Base-by-base conservation (phyloP, 2,888 invertebrate species). In the Eudasyphora cyanicolor region DNA sequence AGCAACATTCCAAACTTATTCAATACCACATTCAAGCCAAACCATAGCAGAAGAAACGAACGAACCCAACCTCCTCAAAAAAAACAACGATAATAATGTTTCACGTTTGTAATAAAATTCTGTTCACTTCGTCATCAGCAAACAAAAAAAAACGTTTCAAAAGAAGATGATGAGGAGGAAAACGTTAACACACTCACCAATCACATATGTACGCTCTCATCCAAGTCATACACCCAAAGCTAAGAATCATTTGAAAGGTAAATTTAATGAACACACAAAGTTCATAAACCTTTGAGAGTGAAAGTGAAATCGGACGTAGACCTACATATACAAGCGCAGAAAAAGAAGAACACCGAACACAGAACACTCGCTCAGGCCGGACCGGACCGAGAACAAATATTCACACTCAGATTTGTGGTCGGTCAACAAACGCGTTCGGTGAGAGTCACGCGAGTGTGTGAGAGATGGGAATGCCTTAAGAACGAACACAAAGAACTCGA, bases 201-300 rank as follows among this genome's bases (percentile, higher is more conserved):
- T 10, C 10, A 35, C 35, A 35, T 5, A 5, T 35, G 5, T 7
- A 10, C 51, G 21, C 21, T 10, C 19, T 10, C 49, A 2, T 51
- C 3, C 51, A 14, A 57, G 57, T 2, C 21, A 27, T 27, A 57
- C 21, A 54, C 27, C 21, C 1, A 42, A 71, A 75, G 78, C 45
- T 75, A 81, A 81, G 62, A 77, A 84, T 57, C 80, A 78, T 84
- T 81, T 84, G 78, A 78, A 73, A 79, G 79, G 76, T 79, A 82
- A 84, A 85, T 73, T 62, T 78, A 90, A 89, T 90, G 89, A 89
- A 90, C 90, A 90, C 87, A 89, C 91, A 74, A 89, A 91, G 91
- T 91, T 91, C 91, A 90, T 91, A 90, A 88, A 92, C 91, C 91
- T 92, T 91, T 89, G 91, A 92, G 91, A 92, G 92, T 91, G 92